Percentiles rank a stretch among this genome's conserved stretches.
Evolutionary conservation across 2,797 vertebrate genomes (phyloP).

Genomic region (Amblyraja radiata): DNA sequence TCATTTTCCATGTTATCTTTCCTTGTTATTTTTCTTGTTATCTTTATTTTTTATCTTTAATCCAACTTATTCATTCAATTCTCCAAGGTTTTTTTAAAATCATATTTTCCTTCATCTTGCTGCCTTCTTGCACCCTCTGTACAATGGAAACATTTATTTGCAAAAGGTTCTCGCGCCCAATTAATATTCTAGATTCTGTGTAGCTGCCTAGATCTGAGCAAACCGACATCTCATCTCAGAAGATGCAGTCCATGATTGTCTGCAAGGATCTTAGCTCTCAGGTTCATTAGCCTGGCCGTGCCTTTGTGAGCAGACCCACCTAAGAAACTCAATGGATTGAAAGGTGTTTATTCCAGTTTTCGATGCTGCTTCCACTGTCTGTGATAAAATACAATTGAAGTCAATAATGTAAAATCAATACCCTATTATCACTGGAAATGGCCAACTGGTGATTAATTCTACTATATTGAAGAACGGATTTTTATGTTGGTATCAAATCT

Average conservation of each 20-base stretch:
- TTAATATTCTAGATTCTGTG: not conserved
- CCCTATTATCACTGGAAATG: not conserved
- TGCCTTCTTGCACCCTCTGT: not conserved
- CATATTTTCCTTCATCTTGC: not conserved
- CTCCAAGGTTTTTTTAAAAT: not conserved
- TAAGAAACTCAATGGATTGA: not conserved
- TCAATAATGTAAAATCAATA: not conserved
- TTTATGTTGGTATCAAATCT: not conserved
- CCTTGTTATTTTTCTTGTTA: not conserved
- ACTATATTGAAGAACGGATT: not conserved
- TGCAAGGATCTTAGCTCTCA: not conserved
- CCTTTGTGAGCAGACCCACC: not conserved
- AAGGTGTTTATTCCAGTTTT: not conserved
- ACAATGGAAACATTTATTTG: not conserved
- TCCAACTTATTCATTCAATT: not conserved
- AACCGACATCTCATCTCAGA: too few relatives aligned
- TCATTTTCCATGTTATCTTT: not conserved
- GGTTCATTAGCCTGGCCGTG: not conserved
- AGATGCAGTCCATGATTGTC: not conserved
- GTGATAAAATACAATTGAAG: not conserved
- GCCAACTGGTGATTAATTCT: not conserved
- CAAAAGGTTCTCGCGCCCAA: not conserved
- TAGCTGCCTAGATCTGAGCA: not conserved
- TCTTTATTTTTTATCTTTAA: not conserved
- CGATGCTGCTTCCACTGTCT: not conserved